phyloP scores from a whole-genome alignment of 2,113 vertebrate species.

The Nannobrachium achirus region DNA sequence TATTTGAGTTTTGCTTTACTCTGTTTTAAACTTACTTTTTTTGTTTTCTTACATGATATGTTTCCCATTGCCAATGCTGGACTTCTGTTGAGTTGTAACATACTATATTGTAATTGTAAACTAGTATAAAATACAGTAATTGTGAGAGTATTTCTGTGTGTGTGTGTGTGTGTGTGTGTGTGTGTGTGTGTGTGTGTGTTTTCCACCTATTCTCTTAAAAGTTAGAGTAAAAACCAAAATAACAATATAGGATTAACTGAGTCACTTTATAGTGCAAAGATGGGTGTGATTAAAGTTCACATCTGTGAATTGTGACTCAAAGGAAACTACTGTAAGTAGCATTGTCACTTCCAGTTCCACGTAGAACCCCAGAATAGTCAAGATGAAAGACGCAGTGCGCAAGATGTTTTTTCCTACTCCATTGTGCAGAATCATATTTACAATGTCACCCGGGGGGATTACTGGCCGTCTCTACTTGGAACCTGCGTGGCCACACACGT shows the following conservation, averaged over 20 bases:
- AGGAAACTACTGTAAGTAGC: background rate
- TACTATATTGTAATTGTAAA: no score
- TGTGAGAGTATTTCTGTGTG: no score
- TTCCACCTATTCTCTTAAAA: background rate
- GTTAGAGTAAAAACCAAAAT: background rate
- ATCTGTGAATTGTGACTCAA: background rate
- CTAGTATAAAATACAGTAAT: no score
- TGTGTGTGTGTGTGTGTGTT: no score
- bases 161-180: no score
- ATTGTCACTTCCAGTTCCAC: background rate
- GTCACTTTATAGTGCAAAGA: conserved; percentile 1
- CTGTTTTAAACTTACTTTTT: background rate
- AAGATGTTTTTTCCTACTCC: conserved; percentile 12
- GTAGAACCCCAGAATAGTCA: background rate
- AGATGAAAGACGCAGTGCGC: conserved; percentile 6
- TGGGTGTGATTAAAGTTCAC: conserved; percentile 4
- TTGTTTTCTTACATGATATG: background rate
- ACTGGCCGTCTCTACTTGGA: background rate
- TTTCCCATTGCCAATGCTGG: background rate
- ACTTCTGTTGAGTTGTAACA: no score
- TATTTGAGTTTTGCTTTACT: conserved; percentile 2
- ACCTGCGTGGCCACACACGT: background rate
- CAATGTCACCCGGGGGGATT: background rate
- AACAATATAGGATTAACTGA: conserved; percentile 4
- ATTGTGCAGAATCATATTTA: background rate